Evolutionary conservation across 2,888 invertebrate species (phyloP), one percentile per base, ranked within the genome.

Genomic region (Chrysina gloriosa): DNA sequence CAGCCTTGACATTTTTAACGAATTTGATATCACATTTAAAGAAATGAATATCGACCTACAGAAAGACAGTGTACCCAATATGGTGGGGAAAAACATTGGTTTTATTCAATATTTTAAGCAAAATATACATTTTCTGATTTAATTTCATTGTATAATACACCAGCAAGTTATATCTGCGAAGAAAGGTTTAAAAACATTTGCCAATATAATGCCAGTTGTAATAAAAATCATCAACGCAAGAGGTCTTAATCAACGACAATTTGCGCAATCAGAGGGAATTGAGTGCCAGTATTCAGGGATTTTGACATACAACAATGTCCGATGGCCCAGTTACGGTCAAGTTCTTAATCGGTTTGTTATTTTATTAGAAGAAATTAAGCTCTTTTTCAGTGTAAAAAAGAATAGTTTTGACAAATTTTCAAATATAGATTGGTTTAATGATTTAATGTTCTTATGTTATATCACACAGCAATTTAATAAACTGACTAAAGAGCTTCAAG

Each of bases 201-300:
- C 58, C 58, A 65, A 21, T 65, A 47, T 56, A 65, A 68, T 68
- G 45, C 29, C 65, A 69, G 65, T 65, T 69, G 65, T 69, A 69
- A 69, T 69, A 69, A 69, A 69, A 65, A 25, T 65, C 21, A 65
- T 69, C 69, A 69, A 69, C 61, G n/a, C n/a, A n/a, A n/a, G n/a
- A n/a, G n/a, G n/a, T n/a, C n/a, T 69, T 50, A 61, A 69, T 69
- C 58, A 69, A 69, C 36, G 65, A n/a, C 58, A 65, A 69, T 66
- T 66, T 69, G 58, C 66, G 58, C 52, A 66, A 65, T 52, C 56
- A 65, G 42, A 56, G 45, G 45, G 56, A 65, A 65, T 65, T 65
- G 42, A 56, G 21, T 65, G 58, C 58, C 36, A 58, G 11, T 23
- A 63, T 45, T 63, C 63, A 42, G 63, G 45, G 14, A 54, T 65